A percentile compares a stretch with the other conserved stretches of the same genome.
Evolutionary conservation across 2,797 vertebrate species (phyloP).

Genomic region (Discoglossus pictus): DNA sequence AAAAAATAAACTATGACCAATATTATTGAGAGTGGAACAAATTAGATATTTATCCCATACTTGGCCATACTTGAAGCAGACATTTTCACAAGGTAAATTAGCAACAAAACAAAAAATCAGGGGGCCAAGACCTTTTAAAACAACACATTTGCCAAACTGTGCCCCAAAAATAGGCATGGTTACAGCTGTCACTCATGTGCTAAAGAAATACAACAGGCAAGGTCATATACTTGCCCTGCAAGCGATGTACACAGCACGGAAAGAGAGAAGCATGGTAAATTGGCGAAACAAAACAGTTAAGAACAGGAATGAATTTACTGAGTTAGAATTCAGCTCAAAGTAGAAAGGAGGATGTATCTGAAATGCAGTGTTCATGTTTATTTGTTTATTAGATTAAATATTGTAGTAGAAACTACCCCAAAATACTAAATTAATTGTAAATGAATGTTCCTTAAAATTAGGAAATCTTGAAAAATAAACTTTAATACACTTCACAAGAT

Average conservation of each 20-base stretch:
- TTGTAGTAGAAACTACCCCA: too few species aligned
- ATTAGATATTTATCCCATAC: constrained; percentile 39
- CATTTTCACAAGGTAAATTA: constrained; percentile 29
- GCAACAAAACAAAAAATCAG: constrained; percentile 33
- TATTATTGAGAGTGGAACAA: constrained; percentile 41
- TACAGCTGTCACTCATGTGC: constrained; percentile 41
- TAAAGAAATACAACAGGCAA: constrained; percentile 32
- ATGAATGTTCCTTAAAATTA: too few species aligned
- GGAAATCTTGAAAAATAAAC: too few species aligned
- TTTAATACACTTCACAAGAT: too few species aligned
- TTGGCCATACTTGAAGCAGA: constrained; percentile 17
- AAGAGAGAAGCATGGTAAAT: constrained; percentile 40
- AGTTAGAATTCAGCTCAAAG: constrained; percentile 19
- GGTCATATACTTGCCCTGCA: constrained; percentile 24
- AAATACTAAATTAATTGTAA: too few species aligned
- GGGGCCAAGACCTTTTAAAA: constrained; percentile 28
- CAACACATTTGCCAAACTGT: constrained; percentile 28
- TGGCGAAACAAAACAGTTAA: constrained; percentile 33
- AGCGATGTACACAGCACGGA: constrained; percentile 23
- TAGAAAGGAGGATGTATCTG: constrained; percentile 14
- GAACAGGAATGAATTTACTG: constrained; percentile 34
- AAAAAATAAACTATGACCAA: constrained; percentile 16
- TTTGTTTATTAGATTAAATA: too few species aligned
- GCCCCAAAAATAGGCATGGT: constrained; percentile 30
- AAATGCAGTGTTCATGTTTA: too few species aligned